These are phyloP conservation scores for Sisyra terminalis DNA, from an alignment of 2,888 invertebrate species.

Conservation along the genomic window DNA sequence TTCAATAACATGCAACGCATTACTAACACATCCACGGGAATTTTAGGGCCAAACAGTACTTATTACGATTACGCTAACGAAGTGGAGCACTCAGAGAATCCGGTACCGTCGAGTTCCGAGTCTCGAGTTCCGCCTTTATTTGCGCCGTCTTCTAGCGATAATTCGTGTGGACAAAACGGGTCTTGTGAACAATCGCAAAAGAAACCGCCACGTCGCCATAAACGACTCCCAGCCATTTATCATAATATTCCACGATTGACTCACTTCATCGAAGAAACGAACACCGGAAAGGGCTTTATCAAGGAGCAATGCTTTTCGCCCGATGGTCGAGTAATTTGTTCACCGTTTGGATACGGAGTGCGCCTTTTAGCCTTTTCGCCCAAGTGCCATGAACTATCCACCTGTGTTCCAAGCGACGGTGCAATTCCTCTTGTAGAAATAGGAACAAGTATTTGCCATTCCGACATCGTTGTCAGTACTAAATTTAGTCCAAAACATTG, in stretches of 20 bases:
- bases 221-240: conserved; percentile 30
- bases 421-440: conserved; percentile 42
- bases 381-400: conserved; percentile 61
- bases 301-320: conserved; percentile 85
- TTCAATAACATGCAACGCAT: conserved; percentile 9
- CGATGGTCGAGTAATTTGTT: conserved; percentile 80
- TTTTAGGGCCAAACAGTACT: conserved; percentile 6
- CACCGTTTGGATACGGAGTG: conserved; percentile 76
- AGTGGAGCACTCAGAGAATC: background rate
- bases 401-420: conserved; percentile 36
- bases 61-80: conserved; percentile 13
- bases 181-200: background rate
- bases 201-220: conserved; percentile 7
- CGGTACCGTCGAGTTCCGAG: background rate
- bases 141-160: conserved; percentile 10
- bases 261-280: conserved; percentile 72
- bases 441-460: conserved; percentile 54
- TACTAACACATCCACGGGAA: conserved; percentile 5
- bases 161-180: background rate
- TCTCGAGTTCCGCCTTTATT: background rate
- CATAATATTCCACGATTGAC: conserved; percentile 63
- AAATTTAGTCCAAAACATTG: conserved; percentile 80
- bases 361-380: conserved; percentile 67
- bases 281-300: conserved; percentile 79
- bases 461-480: conserved; percentile 73